phyloP scores from a whole-genome alignment of 2,797 vertebrate species.

The Spinus olivaceus region DNA sequence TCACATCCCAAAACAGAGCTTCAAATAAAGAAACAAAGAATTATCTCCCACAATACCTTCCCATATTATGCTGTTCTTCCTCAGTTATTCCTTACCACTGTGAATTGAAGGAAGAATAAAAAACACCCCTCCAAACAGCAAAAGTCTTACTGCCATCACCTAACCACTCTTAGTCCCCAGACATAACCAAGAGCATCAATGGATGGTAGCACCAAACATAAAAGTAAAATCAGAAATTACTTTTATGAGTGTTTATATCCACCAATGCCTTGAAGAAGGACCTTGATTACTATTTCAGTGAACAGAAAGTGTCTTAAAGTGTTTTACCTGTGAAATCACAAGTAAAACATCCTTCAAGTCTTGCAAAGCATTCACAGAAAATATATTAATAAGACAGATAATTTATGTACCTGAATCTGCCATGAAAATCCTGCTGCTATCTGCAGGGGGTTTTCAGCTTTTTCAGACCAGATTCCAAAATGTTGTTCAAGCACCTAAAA shows the following conservation, averaged over 20 bases:
- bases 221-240: neutral
- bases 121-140: neutral
- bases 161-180: accelerated
- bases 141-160: neutral
- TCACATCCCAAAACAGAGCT: neutral
- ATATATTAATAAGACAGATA: neutral
- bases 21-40: neutral
- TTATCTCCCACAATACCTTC: neutral
- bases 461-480: neutral
- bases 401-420: neutral
- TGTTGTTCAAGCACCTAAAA: neutral
- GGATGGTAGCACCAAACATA: neutral
- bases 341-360: neutral
- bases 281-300: neutral
- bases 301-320: neutral
- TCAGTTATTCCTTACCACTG: neutral
- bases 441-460: neutral
- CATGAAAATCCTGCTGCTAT: neutral
- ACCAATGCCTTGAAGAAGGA: neutral
- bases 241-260: neutral
- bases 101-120: neutral
- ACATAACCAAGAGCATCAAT: neutral
- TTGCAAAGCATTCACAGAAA: neutral
- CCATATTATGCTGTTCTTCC: neutral
- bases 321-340: neutral